Evolutionary conservation across 2,888 invertebrate genomes (phyloP).

Genomic region (Fissipunctia ypsillon): DNA sequence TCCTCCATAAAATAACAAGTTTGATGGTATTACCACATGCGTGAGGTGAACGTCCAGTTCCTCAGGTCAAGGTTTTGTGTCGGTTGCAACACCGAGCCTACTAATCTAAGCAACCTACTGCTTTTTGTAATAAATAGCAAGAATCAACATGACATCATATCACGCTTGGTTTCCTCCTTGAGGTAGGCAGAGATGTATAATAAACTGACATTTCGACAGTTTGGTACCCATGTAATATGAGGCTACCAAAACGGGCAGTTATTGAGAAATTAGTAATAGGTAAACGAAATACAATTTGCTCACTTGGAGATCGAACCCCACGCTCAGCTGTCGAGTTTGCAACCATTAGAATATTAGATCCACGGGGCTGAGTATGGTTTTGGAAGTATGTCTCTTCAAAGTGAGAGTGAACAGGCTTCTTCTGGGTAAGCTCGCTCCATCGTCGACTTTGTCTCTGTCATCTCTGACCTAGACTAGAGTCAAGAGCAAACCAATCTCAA

Average conservation of each 20-base stretch:
- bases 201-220: not conserved
- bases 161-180: not conserved
- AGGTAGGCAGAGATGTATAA: not conserved
- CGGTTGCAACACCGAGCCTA: slow-evolving; percentile 25
- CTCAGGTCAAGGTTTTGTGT: slow-evolving; percentile 49
- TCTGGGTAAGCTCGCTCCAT: too few relatives aligned
- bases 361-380: not conserved
- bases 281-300: not conserved
- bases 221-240: not conserved
- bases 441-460: too few relatives aligned
- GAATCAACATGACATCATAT: slow-evolving; percentile 29
- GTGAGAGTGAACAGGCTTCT: too few relatives aligned
- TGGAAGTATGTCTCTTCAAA: too few relatives aligned
- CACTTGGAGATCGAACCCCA: not conserved
- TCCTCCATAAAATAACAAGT: slow-evolving; percentile 34
- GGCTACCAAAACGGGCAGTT: not conserved
- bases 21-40: slow-evolving; percentile 40
- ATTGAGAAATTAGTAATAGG: not conserved
- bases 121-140: slow-evolving; percentile 47
- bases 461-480: too few relatives aligned
- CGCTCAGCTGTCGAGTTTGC: too few relatives aligned
- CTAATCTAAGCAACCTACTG: slow-evolving; percentile 46
- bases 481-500: too few relatives aligned
- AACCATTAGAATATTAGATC: too few relatives aligned
- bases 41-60: slow-evolving; percentile 52